Conservation (phyloP, 2,888 invertebrate genomes). For the Neria commutata region DNA sequence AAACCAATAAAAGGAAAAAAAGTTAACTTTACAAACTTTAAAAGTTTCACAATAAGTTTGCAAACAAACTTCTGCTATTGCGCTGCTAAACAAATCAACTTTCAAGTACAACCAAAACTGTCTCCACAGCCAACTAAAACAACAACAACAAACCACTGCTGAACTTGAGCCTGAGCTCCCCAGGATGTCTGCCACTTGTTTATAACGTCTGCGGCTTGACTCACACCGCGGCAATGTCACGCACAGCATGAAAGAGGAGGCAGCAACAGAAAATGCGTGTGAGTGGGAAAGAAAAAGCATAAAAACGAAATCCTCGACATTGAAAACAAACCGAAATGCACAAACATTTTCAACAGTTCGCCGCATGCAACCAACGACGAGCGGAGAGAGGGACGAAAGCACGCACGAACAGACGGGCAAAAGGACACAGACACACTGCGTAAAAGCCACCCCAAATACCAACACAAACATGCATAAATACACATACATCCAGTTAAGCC, state of each 20-base stretch:
- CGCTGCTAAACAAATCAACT: too few relatives aligned
- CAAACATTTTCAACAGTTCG: conserved; percentile 13
- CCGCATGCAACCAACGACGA: neutral
- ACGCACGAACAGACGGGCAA: too few relatives aligned
- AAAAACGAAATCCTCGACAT: conserved; percentile 37
- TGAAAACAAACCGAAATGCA: conserved; percentile 25
- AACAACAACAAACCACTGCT: neutral
- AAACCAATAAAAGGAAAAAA: too few relatives aligned
- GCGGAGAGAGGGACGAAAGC: too few relatives aligned
- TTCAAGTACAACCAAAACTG: neutral
- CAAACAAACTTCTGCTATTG: neutral
- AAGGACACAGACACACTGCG: neutral
- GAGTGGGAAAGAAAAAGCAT: neutral
- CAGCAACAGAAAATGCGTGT: neutral
- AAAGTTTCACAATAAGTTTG: neutral
- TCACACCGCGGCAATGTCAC: conserved; percentile 9
- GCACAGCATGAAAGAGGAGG: neutral
- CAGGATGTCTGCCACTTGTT: conserved; percentile 38
- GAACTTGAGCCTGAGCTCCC: neutral
- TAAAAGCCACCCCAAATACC: neutral
- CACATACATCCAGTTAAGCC: neutral
- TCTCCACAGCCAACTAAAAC: neutral
- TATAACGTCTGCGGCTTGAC: conserved; percentile 51
- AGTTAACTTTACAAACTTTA: too few relatives aligned
- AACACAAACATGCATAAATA: neutral